Evolutionary conservation across 2,113 vertebrate species (phyloP).

Genomic region (Apteryx owenii): DNA sequence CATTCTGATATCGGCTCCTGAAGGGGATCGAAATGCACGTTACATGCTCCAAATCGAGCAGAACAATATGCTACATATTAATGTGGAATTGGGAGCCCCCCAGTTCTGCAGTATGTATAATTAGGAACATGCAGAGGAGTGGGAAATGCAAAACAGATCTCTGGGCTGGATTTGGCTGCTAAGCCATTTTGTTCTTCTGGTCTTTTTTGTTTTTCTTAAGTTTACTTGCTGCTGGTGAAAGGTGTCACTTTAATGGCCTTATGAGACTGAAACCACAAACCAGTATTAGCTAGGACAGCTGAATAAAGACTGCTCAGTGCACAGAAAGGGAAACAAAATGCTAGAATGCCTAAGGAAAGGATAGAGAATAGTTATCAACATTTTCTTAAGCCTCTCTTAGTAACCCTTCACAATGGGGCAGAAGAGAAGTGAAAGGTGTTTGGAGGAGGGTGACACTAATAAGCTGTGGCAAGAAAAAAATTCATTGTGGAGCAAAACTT

Average conservation of each 20-base stretch:
- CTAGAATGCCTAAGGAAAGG: background rate
- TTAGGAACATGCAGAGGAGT: conserved; percentile 35
- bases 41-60: background rate
- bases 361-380: background rate
- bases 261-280: background rate
- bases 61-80: conserved; percentile 8
- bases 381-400: background rate
- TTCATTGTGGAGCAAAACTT: background rate
- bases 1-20: background rate
- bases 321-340: background rate
- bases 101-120: background rate
- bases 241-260: background rate
- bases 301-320: background rate
- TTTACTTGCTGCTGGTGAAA: conserved; percentile 28
- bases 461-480: background rate
- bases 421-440: background rate
- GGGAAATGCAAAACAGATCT: conserved; percentile 31
- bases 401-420: background rate
- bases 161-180: background rate
- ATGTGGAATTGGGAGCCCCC: background rate
- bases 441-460: background rate
- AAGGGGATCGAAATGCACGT: background rate
- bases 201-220: background rate
- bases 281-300: background rate
- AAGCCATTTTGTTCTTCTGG: background rate